Conservation (phyloP, 1,140 invertebrate genomes). For the Oppia nitens region DNA sequence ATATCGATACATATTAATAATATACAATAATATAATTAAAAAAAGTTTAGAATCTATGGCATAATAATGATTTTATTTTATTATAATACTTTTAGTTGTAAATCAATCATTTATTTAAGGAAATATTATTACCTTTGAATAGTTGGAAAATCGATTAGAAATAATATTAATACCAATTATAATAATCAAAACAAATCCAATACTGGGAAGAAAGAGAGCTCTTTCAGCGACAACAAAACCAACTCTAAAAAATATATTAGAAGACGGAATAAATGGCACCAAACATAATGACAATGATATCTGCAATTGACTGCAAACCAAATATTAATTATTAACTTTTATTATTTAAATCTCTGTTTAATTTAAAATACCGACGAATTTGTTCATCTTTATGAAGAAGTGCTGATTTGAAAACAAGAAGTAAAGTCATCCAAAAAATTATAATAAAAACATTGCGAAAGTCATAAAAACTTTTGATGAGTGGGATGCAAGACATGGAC, state of each 20-base stretch:
- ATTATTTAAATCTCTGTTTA: background rate
- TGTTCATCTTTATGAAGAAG: background rate
- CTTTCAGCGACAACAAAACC: constrained; percentile 92
- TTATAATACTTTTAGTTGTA: too few relatives aligned
- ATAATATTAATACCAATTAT: background rate
- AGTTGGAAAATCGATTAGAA: background rate
- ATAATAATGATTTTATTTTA: too few relatives aligned
- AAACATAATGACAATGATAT: constrained; percentile 44
- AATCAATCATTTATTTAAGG: too few relatives aligned
- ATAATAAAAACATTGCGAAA: constrained; percentile 19
- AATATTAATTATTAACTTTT: background rate
- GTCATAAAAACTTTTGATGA: constrained; percentile 52
- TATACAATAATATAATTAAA: too few relatives aligned
- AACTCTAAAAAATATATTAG: constrained; percentile 83
- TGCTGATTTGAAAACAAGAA: background rate
- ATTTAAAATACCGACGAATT: background rate
- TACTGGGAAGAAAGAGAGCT: constrained; percentile 82
- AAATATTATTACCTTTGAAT: constrained; percentile 7
- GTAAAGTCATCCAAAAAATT: background rate
- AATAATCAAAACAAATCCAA: constrained; percentile 63
- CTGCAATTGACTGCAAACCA: constrained; percentile 41
- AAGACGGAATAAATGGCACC: constrained; percentile 83
- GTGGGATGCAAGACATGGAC: constrained; percentile 78
- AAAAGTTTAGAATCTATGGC: too few relatives aligned
- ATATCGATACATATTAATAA: too few relatives aligned